Evolutionary conservation across 2,888 invertebrate species (phyloP).

Genomic region (Campoplex capitator): DNA sequence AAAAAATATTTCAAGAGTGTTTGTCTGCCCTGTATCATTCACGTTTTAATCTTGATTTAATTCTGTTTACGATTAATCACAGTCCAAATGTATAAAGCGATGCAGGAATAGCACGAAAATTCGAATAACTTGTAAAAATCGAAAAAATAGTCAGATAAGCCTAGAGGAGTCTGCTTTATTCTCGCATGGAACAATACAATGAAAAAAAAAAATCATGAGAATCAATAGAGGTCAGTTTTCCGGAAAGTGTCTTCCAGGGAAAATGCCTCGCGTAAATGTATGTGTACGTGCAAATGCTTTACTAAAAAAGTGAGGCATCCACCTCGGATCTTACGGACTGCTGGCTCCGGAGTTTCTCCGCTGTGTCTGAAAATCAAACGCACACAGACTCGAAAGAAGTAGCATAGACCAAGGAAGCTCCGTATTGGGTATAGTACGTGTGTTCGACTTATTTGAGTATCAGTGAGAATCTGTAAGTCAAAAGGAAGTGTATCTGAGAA

Average conservation of each 20-base stretch:
- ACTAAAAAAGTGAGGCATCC: slow-evolving; percentile 45
- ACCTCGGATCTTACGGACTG: slow-evolving; percentile 57
- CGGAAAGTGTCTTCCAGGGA: neutral
- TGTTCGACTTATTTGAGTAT: neutral
- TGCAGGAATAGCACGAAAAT: too few species aligned
- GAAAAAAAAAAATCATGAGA: neutral
- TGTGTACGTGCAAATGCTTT: neutral
- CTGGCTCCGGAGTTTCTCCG: slow-evolving; percentile 55
- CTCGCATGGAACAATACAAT: neutral
- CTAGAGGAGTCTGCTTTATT: neutral
- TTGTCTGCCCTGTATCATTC: too few species aligned
- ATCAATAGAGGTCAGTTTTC: neutral
- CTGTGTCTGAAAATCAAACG: slow-evolving; percentile 18
- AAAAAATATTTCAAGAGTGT: too few species aligned
- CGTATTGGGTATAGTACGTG: neutral
- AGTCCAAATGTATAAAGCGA: too few species aligned
- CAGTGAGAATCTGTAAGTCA: slow-evolving; percentile 44
- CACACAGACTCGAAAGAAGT: neutral
- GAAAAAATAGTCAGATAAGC: too few species aligned
- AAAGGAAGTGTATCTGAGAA: neutral
- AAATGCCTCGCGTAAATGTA: neutral
- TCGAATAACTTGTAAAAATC: too few species aligned
- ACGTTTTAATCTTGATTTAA: too few species aligned
- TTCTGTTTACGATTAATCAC: too few species aligned
- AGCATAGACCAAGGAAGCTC: neutral